phyloP scores from a whole-genome alignment of 2,888 invertebrate species.

The Branchellion lobata region DNA sequence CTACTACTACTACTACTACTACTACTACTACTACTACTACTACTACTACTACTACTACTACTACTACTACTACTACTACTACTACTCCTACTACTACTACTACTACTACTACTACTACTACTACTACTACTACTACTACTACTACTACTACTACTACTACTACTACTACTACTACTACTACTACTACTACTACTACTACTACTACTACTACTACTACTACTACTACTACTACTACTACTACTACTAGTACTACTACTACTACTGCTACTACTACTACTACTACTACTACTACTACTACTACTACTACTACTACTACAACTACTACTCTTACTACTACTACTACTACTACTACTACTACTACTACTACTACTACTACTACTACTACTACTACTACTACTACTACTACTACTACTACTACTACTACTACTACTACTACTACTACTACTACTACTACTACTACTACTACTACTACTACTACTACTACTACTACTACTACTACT shows the following conservation, averaged over 20 bases:
- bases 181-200: too few species aligned
- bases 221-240: conserved; percentile 24
- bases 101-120: conserved; percentile 1
- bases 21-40: too few species aligned
- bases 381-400: conserved; percentile 24
- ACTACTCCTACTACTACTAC: too few species aligned
- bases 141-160: conserved; percentile 11
- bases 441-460: conserved; percentile 19
- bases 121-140: background rate
- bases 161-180: background rate
- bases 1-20: too few species aligned
- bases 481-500: conserved; percentile 29
- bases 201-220: conserved; percentile 13
- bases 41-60: too few species aligned
- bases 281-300: conserved; percentile 25
- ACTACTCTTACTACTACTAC: conserved; percentile 13
- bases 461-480: conserved; percentile 28
- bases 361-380: conserved; percentile 28
- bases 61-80: too few species aligned
- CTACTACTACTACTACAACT: conserved; percentile 24
- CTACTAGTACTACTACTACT: conserved; percentile 25
- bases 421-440: conserved; percentile 16
- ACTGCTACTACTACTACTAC: conserved; percentile 27
- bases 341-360: conserved; percentile 29
- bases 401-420: conserved; percentile 19